These are phyloP conservation scores for Mythimna ferrago DNA, from an alignment of 2,888 invertebrate species.

Conservation along the genomic window DNA sequence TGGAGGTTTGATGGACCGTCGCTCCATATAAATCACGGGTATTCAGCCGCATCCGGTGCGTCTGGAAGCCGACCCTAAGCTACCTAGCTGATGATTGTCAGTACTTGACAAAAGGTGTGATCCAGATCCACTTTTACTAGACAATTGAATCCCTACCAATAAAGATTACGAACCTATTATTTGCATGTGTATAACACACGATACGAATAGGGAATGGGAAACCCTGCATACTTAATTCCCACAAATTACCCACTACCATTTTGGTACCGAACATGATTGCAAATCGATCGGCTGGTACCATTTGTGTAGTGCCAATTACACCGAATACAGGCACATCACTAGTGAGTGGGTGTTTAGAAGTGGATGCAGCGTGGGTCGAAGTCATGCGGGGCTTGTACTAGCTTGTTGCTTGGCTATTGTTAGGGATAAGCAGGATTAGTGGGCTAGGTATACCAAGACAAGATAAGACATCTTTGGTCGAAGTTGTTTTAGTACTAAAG, in stretches of 20 bases:
- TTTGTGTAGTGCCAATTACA: constrained; percentile 37
- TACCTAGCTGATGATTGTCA: too few species aligned
- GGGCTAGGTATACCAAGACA: neutral
- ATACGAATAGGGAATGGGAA: constrained; percentile 1
- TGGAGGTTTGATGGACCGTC: too few species aligned
- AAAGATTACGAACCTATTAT: neutral
- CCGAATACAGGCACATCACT: constrained; percentile 47
- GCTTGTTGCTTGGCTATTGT: constrained; percentile 32
- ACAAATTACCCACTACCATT: constrained; percentile 30
- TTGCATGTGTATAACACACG: constrained; percentile 8
- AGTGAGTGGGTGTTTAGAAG: constrained; percentile 59
- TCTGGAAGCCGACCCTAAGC: too few species aligned
- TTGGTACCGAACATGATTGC: constrained; percentile 21
- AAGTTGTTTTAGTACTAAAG: constrained; percentile 1
- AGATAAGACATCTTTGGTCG: constrained; percentile 27
- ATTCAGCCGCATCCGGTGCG: too few species aligned
- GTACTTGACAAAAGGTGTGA: neutral
- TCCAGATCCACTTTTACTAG: neutral
- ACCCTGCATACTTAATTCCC: constrained; percentile 15
- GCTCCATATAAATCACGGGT: too few species aligned
- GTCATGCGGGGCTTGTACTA: constrained; percentile 40
- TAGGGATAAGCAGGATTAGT: constrained; percentile 46
- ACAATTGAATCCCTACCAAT: neutral
- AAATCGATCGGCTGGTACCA: constrained; percentile 30
- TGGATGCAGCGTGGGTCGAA: constrained; percentile 57